phyloP scores from a whole-genome alignment of 1,140 invertebrate genomes.

The Oncopeltus fasciatus region DNA sequence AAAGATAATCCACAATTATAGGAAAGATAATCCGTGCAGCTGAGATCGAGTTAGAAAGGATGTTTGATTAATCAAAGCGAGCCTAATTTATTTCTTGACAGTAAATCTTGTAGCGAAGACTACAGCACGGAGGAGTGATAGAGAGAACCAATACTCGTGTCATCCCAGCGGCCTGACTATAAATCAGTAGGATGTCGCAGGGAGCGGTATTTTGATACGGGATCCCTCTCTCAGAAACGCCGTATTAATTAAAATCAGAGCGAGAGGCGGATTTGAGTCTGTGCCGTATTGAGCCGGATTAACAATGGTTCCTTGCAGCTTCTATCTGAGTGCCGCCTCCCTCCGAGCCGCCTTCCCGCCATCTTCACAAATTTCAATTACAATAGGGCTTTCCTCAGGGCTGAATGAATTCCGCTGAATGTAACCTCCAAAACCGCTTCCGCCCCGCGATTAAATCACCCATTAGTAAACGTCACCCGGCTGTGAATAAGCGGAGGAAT shows the following conservation, averaged over 20 bases:
- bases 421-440: background rate
- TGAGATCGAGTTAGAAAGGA: too few species aligned
- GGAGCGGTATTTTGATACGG: slow-evolving; percentile 8
- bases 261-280: background rate
- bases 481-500: slow-evolving; percentile 7
- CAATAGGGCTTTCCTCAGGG: slow-evolving; percentile 12
- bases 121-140: background rate
- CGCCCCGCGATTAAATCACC: slow-evolving; percentile 7
- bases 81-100: slow-evolving; percentile 14
- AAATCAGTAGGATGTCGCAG: slow-evolving; percentile 12
- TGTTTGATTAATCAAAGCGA: slow-evolving; percentile 20
- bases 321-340: background rate
- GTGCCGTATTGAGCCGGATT: slow-evolving; percentile 13
- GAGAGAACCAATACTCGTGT: slow-evolving; percentile 10
- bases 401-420: slow-evolving; percentile 13
- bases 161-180: background rate
- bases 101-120: too few species aligned
- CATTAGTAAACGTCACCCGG: slow-evolving; percentile 14
- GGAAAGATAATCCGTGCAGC: too few species aligned
- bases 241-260: slow-evolving; percentile 13
- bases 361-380: slow-evolving; percentile 17
- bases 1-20: too few species aligned
- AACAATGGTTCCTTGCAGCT: slow-evolving; percentile 11
- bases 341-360: background rate
- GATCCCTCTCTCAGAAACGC: background rate